A percentile compares a stretch with the other conserved stretches of the same genome.
Evolutionary conservation across 2,888 invertebrate species (phyloP).

Genomic region (Masnerella sp.): DNA sequence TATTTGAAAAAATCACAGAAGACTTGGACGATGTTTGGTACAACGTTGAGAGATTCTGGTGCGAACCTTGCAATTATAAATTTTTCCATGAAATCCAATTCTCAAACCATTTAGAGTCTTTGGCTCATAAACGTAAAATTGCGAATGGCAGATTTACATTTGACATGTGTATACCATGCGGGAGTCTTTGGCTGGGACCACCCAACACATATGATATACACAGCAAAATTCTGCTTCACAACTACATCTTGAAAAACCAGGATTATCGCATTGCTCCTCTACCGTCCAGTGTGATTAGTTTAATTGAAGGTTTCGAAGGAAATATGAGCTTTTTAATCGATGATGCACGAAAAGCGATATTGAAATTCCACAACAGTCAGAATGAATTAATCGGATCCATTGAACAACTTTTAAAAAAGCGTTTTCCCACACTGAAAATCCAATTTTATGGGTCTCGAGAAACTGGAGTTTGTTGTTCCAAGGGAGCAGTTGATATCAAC

Average conservation of each 20-base stretch:
- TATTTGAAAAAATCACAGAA: conserved; percentile 16
- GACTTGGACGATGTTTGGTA: conserved; percentile 61
- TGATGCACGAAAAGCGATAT: conserved; percentile 52
- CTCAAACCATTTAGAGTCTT: conserved; percentile 50
- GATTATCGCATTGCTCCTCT: conserved; percentile 60
- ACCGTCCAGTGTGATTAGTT: conserved; percentile 37
- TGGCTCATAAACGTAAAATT: conserved; percentile 28
- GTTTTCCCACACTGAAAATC: conserved; percentile 70
- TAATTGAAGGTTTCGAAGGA: conserved; percentile 56
- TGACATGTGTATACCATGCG: conserved; percentile 67
- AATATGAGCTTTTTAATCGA: conserved; percentile 48
- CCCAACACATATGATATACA: conserved; percentile 60
- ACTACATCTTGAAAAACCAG: conserved; percentile 63
- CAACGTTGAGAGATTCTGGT: conserved; percentile 64
- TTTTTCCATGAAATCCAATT: conserved; percentile 48
- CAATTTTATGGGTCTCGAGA: conserved; percentile 82
- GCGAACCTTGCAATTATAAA: conserved; percentile 49
- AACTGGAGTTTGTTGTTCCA: conserved; percentile 78
- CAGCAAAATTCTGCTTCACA: conserved; percentile 62
- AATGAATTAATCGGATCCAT: conserved; percentile 41
- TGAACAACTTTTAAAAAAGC: conserved; percentile 51
- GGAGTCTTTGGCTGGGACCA: conserved; percentile 64
- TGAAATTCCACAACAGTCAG: conserved; percentile 45
- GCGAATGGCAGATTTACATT: conserved; percentile 7
- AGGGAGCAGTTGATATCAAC: conserved; percentile 71